Percentiles rank a stretch among this genome's conserved stretches.
Conservation (phyloP, 2,113 vertebrate genomes). For the Alosa alosa region DNA sequence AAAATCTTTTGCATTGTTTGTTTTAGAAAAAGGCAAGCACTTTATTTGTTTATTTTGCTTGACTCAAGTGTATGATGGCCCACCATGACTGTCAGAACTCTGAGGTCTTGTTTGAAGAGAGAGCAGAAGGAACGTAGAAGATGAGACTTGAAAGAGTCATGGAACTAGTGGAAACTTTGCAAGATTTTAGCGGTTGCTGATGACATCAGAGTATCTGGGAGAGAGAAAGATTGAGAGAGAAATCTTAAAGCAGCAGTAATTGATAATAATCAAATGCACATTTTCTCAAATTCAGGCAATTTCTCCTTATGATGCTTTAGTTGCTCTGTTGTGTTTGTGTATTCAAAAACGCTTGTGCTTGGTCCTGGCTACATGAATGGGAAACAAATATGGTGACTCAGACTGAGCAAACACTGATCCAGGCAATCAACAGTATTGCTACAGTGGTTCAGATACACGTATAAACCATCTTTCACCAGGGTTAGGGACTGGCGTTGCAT, state of each 20-base stretch:
- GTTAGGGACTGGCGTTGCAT: not conserved
- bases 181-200: not conserved
- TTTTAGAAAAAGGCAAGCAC: not conserved
- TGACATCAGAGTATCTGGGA: not conserved
- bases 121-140: not conserved
- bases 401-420: not conserved
- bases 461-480: not conserved
- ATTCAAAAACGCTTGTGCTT: not conserved
- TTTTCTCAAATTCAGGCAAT: not conserved
- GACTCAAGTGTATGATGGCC: not conserved
- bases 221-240: not conserved
- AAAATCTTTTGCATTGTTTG: not conserved
- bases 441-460: not conserved
- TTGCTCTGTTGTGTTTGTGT: too few species aligned
- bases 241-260: not conserved
- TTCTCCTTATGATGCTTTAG: too few species aligned
- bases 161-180: not conserved
- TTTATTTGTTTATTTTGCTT: not conserved
- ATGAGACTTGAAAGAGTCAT: not conserved
- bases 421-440: not conserved
- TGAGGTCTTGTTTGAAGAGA: not conserved
- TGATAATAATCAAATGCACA: not conserved
- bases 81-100: not conserved
- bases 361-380: not conserved
- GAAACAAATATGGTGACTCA: too few species aligned